Conservation (phyloP, 1,140 invertebrate genomes). For the Lasioglossum baleicum region DNA sequence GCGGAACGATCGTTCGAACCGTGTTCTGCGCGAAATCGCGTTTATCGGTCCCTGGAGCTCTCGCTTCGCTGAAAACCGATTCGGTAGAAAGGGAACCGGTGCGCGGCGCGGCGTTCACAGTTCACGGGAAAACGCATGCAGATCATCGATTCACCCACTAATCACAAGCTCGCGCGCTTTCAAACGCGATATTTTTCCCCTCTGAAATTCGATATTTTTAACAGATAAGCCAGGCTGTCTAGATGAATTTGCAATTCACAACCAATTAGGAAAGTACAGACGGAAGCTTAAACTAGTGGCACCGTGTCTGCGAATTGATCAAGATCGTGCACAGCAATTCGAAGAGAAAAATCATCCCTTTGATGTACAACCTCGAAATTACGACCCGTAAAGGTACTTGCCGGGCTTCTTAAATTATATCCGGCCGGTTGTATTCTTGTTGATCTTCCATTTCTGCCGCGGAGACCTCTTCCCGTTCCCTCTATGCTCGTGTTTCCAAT, state of each 20-base stretch:
- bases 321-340: too few relatives aligned
- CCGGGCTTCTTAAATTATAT: background rate
- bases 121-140: background rate
- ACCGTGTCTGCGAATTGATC: too few relatives aligned
- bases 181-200: too few relatives aligned
- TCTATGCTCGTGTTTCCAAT: background rate
- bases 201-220: too few relatives aligned
- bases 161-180: too few relatives aligned
- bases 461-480: background rate
- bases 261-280: too few relatives aligned
- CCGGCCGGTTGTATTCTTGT: background rate
- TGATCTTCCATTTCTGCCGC: background rate
- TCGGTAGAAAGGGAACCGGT: background rate
- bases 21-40: constrained; percentile 21
- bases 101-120: too few relatives aligned
- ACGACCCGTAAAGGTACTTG: background rate
- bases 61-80: background rate
- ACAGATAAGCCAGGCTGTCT: too few relatives aligned
- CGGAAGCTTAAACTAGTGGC: too few relatives aligned
- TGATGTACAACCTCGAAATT: background rate
- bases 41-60: background rate
- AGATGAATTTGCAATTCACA: too few relatives aligned
- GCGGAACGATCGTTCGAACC: constrained; percentile 20
- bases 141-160: background rate
- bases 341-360: background rate